Evolutionary conservation across 2,888 invertebrate species (phyloP).

Genomic region (Colletes collaris): DNA sequence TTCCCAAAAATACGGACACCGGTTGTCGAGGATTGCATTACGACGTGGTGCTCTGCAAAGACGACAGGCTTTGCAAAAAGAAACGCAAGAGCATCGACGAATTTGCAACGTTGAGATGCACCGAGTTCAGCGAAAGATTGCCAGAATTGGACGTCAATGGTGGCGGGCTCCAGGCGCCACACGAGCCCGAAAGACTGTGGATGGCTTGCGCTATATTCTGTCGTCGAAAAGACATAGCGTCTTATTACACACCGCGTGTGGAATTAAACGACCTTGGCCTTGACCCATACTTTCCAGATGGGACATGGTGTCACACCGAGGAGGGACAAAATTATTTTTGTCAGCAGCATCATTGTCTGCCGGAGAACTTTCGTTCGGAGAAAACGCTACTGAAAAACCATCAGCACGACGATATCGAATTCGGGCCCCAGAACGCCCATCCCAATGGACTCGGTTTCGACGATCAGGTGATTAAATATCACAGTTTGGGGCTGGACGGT

Average conservation of each 20-base stretch:
- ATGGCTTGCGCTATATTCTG: constrained; percentile 92
- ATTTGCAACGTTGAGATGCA: constrained; percentile 87
- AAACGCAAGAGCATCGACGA: constrained; percentile 84
- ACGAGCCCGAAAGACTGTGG: constrained; percentile 90
- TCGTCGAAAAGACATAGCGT: constrained; percentile 86
- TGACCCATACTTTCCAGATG: constrained; percentile 90
- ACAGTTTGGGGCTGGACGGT: constrained; percentile 86
- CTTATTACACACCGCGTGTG: constrained; percentile 90
- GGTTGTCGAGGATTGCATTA: constrained; percentile 87
- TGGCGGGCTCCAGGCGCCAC: constrained; percentile 89
- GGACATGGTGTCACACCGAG: constrained; percentile 91
- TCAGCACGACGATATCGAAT: constrained; percentile 82
- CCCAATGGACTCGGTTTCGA: constrained; percentile 83
- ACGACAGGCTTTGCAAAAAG: constrained; percentile 86
- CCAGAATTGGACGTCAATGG: constrained; percentile 87
- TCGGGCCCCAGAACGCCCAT: constrained; percentile 87
- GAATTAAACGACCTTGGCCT: constrained; percentile 90
- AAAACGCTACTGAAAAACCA: constrained; percentile 69
- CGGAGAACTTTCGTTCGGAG: constrained; percentile 83
- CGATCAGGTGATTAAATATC: constrained; percentile 85
- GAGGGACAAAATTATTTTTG: constrained; percentile 88
- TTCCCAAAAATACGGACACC: constrained; percentile 74
- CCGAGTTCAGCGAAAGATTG: constrained; percentile 86
- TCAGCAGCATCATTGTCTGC: constrained; percentile 89
- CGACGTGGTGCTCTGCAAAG: constrained; percentile 88